Conservation (phyloP, 2,797 vertebrate species). For the Phylloscopus collybita region DNA sequence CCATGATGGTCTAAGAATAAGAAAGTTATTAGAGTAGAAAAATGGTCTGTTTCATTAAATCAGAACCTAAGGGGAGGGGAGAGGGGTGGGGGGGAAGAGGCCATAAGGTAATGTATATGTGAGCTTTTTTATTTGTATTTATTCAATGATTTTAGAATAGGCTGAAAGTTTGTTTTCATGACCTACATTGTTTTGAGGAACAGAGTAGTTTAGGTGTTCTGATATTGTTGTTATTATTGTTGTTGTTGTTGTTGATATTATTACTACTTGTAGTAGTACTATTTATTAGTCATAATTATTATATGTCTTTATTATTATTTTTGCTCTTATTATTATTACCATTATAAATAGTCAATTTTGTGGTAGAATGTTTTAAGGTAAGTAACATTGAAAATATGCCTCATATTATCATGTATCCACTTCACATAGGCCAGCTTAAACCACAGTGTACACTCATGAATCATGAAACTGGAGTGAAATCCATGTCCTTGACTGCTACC, state of each 20-base stretch:
- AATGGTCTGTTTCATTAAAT: conserved; percentile 61
- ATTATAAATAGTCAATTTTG: neutral
- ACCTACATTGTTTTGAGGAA: neutral
- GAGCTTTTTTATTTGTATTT: conserved; percentile 4
- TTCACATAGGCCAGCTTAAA: neutral
- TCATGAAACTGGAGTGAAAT: neutral
- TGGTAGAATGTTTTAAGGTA: conserved; percentile 16
- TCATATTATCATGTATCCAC: neutral
- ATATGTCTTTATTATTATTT: neutral
- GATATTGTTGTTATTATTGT: neutral
- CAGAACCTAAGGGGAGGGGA: neutral
- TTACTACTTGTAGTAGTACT: neutral
- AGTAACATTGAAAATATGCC: neutral
- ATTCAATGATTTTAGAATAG: conserved; percentile 44
- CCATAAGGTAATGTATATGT: neutral
- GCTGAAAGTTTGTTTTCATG: conserved; percentile 15
- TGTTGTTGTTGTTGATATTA: neutral
- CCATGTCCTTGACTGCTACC: neutral
- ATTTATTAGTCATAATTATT: neutral
- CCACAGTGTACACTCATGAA: neutral
- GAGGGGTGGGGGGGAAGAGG: neutral
- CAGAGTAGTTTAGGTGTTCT: neutral
- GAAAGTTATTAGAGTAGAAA: conserved; percentile 55
- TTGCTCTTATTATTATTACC: neutral
- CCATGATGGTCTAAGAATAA: conserved; percentile 5